Conservation (phyloP, 2,797 vertebrate species). For the Luscinia luscinia region DNA sequence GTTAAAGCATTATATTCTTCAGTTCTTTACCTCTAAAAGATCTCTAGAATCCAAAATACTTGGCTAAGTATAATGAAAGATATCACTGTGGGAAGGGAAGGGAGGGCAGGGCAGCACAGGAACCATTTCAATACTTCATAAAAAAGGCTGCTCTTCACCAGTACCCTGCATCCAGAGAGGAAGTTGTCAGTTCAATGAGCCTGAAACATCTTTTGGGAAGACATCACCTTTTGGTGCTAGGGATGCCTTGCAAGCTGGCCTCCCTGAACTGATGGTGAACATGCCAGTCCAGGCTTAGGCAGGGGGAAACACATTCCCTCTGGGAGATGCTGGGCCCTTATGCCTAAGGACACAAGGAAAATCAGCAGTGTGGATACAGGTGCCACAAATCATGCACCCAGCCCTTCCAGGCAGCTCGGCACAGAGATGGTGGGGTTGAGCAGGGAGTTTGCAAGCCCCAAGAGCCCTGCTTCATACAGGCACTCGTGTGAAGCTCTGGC, state of each 20-base stretch:
- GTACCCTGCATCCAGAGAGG: not conserved
- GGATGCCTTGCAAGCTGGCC: not conserved
- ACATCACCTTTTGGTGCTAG: not conserved
- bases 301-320: not conserved
- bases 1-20: not conserved
- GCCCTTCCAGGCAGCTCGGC: not conserved
- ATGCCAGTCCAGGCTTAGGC: not conserved
- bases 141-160: not conserved
- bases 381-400: not conserved
- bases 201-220: not conserved
- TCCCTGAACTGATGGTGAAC: not conserved
- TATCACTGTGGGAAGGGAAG: not conserved
- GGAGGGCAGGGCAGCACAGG: not conserved
- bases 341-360: not conserved
- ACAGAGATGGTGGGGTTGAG: not conserved
- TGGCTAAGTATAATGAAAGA: not conserved
- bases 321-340: not conserved
- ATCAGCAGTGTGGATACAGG: not conserved
- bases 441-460: not conserved
- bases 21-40: not conserved
- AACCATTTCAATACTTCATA: not conserved
- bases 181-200: not conserved
- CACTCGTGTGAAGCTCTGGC: not conserved
- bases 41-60: not conserved
- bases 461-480: not conserved